A percentile compares a stretch with the other conserved stretches of the same genome.
Evolutionary conservation across 2,797 vertebrate genomes (phyloP).

Genomic region (Forpus xanthops): DNA sequence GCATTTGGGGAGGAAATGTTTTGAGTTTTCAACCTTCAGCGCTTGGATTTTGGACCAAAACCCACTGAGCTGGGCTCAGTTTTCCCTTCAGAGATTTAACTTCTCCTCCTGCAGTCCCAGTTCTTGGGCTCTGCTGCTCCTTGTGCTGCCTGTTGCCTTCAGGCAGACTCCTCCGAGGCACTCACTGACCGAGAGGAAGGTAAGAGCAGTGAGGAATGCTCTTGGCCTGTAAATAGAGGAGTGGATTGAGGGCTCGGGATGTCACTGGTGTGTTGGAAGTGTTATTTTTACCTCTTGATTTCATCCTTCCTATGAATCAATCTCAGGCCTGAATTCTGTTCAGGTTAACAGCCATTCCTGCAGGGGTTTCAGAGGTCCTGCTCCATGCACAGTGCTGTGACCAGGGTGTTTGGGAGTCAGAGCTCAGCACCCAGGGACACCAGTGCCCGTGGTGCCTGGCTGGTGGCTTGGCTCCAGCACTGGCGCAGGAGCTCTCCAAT

Average conservation of each 20-base stretch:
- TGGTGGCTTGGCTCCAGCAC: neutral
- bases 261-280: slow-evolving; percentile 4
- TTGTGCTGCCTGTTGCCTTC: neutral
- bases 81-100: neutral
- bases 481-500: neutral
- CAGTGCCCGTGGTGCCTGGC: rapidly evolving
- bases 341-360: neutral
- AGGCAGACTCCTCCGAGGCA: neutral
- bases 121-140: neutral
- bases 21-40: neutral
- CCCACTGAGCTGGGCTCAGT: neutral
- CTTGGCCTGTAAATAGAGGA: neutral
- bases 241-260: neutral
- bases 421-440: neutral
- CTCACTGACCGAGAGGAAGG: neutral
- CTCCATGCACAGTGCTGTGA: rapidly evolving
- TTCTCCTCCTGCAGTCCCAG: neutral
- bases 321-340: neutral
- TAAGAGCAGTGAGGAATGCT: neutral
- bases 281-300: slow-evolving; percentile 47
- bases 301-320: neutral
- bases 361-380: neutral
- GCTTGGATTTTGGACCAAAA: neutral
- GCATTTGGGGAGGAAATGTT: neutral
- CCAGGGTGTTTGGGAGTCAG: neutral